phyloP scores from a whole-genome alignment of 2,797 vertebrate species.

The Hylomyscus alleni region DNA sequence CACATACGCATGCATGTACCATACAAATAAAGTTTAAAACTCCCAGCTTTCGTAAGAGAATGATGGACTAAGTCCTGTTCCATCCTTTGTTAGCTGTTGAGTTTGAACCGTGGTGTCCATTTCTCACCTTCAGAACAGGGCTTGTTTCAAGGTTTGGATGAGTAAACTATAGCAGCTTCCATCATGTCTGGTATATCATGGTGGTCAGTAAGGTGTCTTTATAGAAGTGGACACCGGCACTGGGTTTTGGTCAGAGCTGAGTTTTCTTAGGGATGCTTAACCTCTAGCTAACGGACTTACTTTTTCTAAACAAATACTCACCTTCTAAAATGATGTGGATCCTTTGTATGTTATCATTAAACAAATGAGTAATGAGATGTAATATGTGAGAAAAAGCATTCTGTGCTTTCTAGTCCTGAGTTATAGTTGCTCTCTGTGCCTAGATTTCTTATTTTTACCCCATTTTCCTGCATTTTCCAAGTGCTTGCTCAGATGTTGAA shows the following conservation, averaged over 20 bases:
- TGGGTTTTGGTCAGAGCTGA: neutral
- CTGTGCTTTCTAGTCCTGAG: neutral
- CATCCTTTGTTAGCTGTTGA: neutral
- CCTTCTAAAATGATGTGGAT: neutral
- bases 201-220: neutral
- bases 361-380: neutral
- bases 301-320: neutral
- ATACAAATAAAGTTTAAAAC: neutral
- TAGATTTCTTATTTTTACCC: neutral
- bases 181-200: neutral
- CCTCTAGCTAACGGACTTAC: slow-evolving; percentile 23
- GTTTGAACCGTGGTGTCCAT: accelerated
- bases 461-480: neutral
- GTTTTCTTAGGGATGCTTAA: neutral
- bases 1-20: too few relatives aligned
- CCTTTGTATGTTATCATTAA: neutral
- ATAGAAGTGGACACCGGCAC: neutral
- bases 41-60: neutral
- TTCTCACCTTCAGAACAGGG: neutral
- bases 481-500: neutral
- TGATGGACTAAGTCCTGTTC: neutral
- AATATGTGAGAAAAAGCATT: neutral
- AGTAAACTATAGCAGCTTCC: neutral
- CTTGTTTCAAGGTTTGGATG: neutral
- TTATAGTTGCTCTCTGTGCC: neutral